Evolutionary conservation across 2,888 invertebrate genomes (phyloP), one percentile per base, ranked within the genome.

Genomic region (Pachliopta kotzebuea): DNA sequence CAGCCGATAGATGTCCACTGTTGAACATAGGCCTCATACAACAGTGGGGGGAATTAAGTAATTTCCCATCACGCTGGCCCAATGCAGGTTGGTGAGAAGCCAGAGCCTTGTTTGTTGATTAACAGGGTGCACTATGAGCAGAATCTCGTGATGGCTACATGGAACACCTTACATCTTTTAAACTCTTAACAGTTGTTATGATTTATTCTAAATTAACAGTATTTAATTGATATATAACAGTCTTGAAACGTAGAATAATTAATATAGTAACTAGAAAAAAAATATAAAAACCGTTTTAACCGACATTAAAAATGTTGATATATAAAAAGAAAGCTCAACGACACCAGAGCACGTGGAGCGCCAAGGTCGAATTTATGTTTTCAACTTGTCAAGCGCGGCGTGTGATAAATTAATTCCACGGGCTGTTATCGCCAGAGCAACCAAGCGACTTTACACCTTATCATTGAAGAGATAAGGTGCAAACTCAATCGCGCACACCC

Each of bases 311-410:
- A 37, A 37, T 37, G 11, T 37, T 11, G 20, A 49, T 7, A 42
- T 57, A 66, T 70, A 75, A 78, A 76, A 78, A 77, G 74, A 79
- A 78, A 81, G 78, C 79, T 75, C 79, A 81, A 77, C 80, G 78
- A 80, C 81, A 83, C 77, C 79, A 80, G 86, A 88, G 90, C 91
- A 92, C 91, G 91, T 92, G 91, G 90, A 85, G 86, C 84, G 83
- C 83, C 91, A 91, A 91, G 91, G 91, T 91, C 91, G 90, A 92
- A 91, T 91, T 91, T 91, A 91, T 92, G 91, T 92, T 92, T 92
- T 92, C 91, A 90, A 91, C 91, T 92, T 92, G 91, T 92, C 91
- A 92, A 92, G 90, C 89, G 83, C 88, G 90, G 88, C 90, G 90
- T 89, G 90, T 91, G 90, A 92, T 92, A 92, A 92, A 92, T 92